Base-by-base conservation (phyloP, 2,888 invertebrate species). In the Harmothoe impar region DNA sequence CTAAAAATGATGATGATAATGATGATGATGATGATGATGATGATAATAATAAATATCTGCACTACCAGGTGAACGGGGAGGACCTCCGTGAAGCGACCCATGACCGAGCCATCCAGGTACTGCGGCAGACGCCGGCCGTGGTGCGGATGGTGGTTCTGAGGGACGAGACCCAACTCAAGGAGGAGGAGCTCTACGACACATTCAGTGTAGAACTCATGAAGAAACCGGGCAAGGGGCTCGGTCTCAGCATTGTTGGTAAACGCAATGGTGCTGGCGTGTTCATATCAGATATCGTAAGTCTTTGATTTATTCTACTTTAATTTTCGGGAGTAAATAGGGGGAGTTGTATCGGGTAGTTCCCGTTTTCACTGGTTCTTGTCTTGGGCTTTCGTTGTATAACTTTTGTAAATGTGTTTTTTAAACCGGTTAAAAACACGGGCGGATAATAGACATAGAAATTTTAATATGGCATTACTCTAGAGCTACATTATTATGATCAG, bases 211-310 rank as follows among this genome's bases (percentile, higher is more conserved):
- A 99, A 92, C 96, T 99, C 90, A 96, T 97, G 84, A 98, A 98
- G 95, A 99, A 99, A 96, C 97, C 98, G 0, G 98, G 98, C 84
- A 98, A 98, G 95, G 98, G 96, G 29, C 94, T 96, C 31, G 96
- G 96, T 0, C 96, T 99, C 93, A 98, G 98, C 92, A 97, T 99
- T 92, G 97, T 98, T 15, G 98, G 98, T 52, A 97, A 97, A 95
- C 93, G 95, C 97, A 97, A 96, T 97, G 97, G 94, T 96, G 97
- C 95, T 72, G 98, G 98, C 90, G 98, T 99, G 90, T 99, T 98
- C 95, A 97, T 99, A 89, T 98, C 98, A 25, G 99, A 99, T 95
- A 97, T 99, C 95, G 99, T 99, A 96, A 97, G 97, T 94, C 0
- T 5, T 17, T 23, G 20, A 3, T 43, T 43, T 43, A 10, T 43